A percentile compares a stretch with the other conserved stretches of the same genome.
These are phyloP conservation scores for Corythornis madagascariensis DNA, from an alignment of 2,113 vertebrate genomes.

Conservation along the genomic window DNA sequence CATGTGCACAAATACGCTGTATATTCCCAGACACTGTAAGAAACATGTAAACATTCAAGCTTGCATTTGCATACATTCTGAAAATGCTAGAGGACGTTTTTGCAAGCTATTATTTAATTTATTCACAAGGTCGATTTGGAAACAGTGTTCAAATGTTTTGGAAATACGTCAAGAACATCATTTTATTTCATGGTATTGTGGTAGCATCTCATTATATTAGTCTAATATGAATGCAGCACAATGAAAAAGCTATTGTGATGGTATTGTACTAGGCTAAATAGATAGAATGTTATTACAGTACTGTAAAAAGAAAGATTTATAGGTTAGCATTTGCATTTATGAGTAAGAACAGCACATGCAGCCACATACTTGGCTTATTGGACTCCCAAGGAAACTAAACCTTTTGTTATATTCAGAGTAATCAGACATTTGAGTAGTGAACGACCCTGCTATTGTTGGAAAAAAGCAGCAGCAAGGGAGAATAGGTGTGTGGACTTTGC, in stretches of 20 bases:
- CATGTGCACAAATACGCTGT: constrained; percentile 4
- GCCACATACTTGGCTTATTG: constrained; percentile 34
- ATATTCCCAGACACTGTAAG: constrained; percentile 70
- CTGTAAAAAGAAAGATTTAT: constrained; percentile 52
- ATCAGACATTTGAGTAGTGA: constrained; percentile 55
- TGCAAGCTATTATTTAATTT: constrained; percentile 63
- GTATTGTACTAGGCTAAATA: constrained; percentile 52
- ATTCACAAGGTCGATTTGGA: constrained; percentile 70
- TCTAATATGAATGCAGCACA: constrained; percentile 59
- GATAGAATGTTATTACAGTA: constrained; percentile 54
- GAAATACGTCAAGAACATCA: constrained; percentile 62
- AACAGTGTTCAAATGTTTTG: constrained; percentile 65
- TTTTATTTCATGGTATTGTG: constrained; percentile 58
- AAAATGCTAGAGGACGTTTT: constrained; percentile 67
- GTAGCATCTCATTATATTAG: constrained; percentile 57
- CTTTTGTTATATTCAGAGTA: constrained; percentile 44
- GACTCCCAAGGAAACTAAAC: constrained; percentile 36
- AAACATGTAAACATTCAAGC: constrained; percentile 70
- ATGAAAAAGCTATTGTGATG: constrained; percentile 64
- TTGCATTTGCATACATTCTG: constrained; percentile 67
- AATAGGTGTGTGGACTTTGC: constrained; percentile 18
- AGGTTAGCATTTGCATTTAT: constrained; percentile 50
- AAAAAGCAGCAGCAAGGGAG: constrained; percentile 16
- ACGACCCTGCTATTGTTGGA: constrained; percentile 1
- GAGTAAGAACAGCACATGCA: constrained; percentile 48